Conservation (phyloP, 2,888 invertebrate genomes). For the Euphydryas editha region DNA sequence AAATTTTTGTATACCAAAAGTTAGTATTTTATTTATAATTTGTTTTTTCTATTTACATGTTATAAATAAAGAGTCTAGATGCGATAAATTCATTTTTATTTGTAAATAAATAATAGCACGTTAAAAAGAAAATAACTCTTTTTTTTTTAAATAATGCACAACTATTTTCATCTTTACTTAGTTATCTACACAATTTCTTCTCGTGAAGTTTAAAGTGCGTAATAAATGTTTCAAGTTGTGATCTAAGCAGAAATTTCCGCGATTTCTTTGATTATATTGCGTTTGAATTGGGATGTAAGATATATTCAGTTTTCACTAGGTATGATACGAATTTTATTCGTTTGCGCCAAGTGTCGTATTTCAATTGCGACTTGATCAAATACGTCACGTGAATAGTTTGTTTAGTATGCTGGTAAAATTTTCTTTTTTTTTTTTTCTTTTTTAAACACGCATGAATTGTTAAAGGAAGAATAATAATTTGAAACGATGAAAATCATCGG, state of each 20-base stretch:
- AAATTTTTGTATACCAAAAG: too few species aligned
- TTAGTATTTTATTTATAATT: too few species aligned
- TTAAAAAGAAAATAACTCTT: too few species aligned
- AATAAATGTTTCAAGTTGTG: conserved; percentile 3
- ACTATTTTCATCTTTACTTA: neutral
- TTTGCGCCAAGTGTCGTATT: conserved; percentile 19
- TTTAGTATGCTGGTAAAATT: neutral
- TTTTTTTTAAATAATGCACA: too few species aligned
- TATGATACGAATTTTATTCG: conserved; percentile 11
- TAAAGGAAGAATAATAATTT: too few species aligned
- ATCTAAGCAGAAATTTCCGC: conserved; percentile 3
- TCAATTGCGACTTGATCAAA: conserved; percentile 22
- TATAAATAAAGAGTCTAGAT: neutral
- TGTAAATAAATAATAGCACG: too few species aligned
- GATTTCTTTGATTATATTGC: conserved; percentile 3
- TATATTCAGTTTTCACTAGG: conserved; percentile 17
- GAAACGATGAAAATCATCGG: too few species aligned
- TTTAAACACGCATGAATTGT: too few species aligned
- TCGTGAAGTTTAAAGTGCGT: neutral
- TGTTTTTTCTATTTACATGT: too few species aligned
- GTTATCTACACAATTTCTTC: neutral
- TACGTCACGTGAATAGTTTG: neutral
- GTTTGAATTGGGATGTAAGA: conserved; percentile 19
- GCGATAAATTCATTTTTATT: neutral
- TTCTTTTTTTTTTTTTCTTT: neutral